Percentiles rank a stretch among this genome's conserved stretches.
Evolutionary conservation across 2,797 vertebrate genomes (phyloP).

Genomic region (Danio tinwini): DNA sequence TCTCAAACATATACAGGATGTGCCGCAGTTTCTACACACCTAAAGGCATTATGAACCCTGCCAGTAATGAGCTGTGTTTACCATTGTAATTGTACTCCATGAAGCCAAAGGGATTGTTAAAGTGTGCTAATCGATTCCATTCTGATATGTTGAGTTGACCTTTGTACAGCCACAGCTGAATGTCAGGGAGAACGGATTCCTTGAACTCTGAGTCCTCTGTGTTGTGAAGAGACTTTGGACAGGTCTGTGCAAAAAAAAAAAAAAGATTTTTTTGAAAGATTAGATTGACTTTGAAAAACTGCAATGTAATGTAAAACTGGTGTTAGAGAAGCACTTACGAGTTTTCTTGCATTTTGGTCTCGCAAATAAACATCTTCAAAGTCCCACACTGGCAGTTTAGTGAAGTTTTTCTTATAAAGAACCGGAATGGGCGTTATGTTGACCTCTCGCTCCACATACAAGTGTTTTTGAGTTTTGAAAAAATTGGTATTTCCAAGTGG

Average conservation of each 20-base stretch:
- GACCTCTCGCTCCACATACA: not conserved
- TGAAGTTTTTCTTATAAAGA: slow-evolving; percentile 56
- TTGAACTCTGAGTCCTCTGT: slow-evolving; percentile 75
- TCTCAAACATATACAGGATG: slow-evolving; percentile 11
- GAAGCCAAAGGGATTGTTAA: slow-evolving; percentile 86
- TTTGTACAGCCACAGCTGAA: slow-evolving; percentile 83
- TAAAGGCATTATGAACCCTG: not conserved
- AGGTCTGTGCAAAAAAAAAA: slow-evolving; percentile 72
- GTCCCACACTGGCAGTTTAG: slow-evolving; percentile 70
- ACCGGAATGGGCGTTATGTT: slow-evolving; percentile 62
- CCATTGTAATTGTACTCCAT: slow-evolving; percentile 82
- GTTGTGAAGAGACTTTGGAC: slow-evolving; percentile 77
- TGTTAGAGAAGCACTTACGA: slow-evolving; percentile 58
- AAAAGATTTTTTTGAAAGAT: not conserved
- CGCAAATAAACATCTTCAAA: slow-evolving; percentile 73
- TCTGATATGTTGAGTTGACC: slow-evolving; percentile 76
- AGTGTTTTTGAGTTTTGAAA: not conserved
- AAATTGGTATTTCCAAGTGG: not conserved
- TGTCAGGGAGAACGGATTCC: slow-evolving; percentile 78
- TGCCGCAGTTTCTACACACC: not conserved
- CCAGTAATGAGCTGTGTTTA: slow-evolving; percentile 55
- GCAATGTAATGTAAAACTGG: not conserved
- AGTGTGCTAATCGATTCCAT: slow-evolving; percentile 87
- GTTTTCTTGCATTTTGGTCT: slow-evolving; percentile 53
- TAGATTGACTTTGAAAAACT: not conserved